Conservation (phyloP, 2,797 vertebrate genomes). For the Thunnus albacares region DNA sequence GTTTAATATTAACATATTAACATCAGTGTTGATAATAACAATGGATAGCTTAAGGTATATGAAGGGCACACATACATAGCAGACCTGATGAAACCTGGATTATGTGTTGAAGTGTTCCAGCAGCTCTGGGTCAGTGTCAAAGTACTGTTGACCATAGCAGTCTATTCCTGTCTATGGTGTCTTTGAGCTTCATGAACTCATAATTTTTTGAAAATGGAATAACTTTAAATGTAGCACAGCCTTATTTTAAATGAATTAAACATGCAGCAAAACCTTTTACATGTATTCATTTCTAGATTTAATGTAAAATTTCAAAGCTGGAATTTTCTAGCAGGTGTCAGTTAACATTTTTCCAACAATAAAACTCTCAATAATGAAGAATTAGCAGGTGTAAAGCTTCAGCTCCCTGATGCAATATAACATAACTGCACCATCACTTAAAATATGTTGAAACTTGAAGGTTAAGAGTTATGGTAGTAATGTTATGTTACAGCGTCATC, state of each 20-base stretch:
- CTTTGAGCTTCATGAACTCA: background rate
- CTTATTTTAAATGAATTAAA: background rate
- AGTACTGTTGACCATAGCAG: background rate
- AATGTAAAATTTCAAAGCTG: background rate
- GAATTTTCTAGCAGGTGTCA: too few species aligned
- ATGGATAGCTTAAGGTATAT: background rate
- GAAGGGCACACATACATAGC: background rate
- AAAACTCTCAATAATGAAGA: too few species aligned
- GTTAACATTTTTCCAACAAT: too few species aligned
- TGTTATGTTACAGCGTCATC: too few species aligned
- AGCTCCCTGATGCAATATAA: too few species aligned
- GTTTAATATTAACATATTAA: too few species aligned
- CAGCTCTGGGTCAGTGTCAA: background rate
- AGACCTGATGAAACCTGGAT: constrained; percentile 20
- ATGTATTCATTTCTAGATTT: background rate
- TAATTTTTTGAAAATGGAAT: background rate
- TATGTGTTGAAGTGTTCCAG: background rate
- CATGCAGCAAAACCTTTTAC: background rate
- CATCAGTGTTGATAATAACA: background rate
- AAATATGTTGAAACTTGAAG: too few species aligned
- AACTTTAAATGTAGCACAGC: background rate
- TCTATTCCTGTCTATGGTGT: background rate
- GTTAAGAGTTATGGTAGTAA: too few species aligned
- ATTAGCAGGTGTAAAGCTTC: too few species aligned
- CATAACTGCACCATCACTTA: too few species aligned